Conservation (phyloP, 2,888 invertebrate species). For the Limenitis camilla region DNA sequence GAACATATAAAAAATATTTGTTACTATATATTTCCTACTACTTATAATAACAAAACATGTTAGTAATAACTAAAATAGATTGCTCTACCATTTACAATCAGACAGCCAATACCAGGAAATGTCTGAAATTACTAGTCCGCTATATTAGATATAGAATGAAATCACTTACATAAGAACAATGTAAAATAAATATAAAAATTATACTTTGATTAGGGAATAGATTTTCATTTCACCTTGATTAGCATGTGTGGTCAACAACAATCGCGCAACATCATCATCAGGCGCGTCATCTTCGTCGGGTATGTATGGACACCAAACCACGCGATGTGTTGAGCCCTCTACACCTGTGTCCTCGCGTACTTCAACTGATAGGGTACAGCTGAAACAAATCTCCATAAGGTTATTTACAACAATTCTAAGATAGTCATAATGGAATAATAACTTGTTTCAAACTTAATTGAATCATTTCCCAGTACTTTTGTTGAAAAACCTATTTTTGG, state of each 20-base stretch:
- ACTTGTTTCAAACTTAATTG: too few species aligned
- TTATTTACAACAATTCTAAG: too few species aligned
- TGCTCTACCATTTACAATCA: neutral
- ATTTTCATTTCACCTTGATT: constrained; percentile 66
- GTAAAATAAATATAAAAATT: too few species aligned
- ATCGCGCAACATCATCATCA: constrained; percentile 82
- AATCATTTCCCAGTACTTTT: too few species aligned
- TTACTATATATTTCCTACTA: too few species aligned
- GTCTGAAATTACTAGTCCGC: too few species aligned
- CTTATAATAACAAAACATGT: too few species aligned
- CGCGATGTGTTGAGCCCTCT: constrained; percentile 63
- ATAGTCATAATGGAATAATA: too few species aligned
- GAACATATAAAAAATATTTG: neutral
- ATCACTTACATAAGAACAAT: too few species aligned
- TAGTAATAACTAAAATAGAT: too few species aligned
- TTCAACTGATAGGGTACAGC: constrained; percentile 76
- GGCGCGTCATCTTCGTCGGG: constrained; percentile 80
- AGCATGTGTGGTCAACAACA: constrained; percentile 87
- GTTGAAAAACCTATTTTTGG: too few species aligned
- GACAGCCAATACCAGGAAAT: too few species aligned
- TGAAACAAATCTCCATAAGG: constrained; percentile 27
- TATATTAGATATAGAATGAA: neutral
- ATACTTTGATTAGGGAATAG: neutral
- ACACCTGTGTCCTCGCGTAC: constrained; percentile 65
- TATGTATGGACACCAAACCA: constrained; percentile 96